Evolutionary conservation across 2,888 invertebrate species (phyloP), one percentile per base, ranked within the genome.

Genomic region (Caenorhabditis doughertyi): DNA sequence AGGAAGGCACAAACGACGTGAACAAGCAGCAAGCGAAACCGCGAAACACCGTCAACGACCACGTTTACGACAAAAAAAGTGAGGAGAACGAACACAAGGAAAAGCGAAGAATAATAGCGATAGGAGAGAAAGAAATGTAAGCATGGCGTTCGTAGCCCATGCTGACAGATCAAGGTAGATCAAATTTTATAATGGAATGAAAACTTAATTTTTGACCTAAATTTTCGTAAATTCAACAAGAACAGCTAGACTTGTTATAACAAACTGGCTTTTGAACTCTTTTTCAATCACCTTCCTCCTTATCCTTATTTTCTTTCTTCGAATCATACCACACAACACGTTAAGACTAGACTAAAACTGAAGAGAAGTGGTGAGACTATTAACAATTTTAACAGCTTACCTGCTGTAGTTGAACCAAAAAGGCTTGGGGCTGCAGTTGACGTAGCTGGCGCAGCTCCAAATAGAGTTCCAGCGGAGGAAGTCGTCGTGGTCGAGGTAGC

Each of bases 391-490:
- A 4, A 42, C 7, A 32, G 29, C 44, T n/a, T 13, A 65, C 65
- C 49, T 1, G 65, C 53, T 8, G 67, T 67, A n/a, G 72, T 47
- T 1, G 80, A 49, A 8, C 80, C 80, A 21, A 80, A 80, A 11
- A 80, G 55, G 21, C 80, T 72, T 5, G 80, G 55, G 27, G 71
- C 49, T 8, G 79, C 39, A 21, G 73, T 67, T 23, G 68, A 25
- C 9, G 65, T 44, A 23, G 67, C 25, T 16, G 72, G 60, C 1
- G 72, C 60, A 16, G 72, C 67, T 16, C 80, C 80, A 44, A 77
- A 77, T 2, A 77, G 62, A 21, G 65, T 79, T 47, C 79, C 79
- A 16, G 72, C 71, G 1, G 72, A 58, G 1, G 79, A 79, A 11
- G 65, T 72, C 5, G 71, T 47, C 0, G 76, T 81, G 0, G 81